Conservation (phyloP, 2,888 invertebrate genomes). For the Ypsolopha sequella region DNA sequence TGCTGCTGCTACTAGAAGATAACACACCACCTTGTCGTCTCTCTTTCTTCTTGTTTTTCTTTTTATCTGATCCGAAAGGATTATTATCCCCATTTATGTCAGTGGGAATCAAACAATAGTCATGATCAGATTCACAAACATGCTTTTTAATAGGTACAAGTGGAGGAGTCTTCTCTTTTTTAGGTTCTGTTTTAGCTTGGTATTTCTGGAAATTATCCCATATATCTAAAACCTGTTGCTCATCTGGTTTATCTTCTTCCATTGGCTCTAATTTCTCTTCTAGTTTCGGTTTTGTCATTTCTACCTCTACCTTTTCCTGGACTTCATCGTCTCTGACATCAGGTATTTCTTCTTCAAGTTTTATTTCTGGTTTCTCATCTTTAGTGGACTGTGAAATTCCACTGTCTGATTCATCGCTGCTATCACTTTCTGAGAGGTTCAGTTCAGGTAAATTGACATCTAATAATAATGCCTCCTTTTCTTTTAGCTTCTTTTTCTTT, state of each 20-base stretch:
- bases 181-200: slow-evolving; percentile 76
- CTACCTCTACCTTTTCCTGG: slow-evolving; percentile 20
- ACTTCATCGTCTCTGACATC: slow-evolving; percentile 7
- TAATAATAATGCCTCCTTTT: slow-evolving; percentile 57
- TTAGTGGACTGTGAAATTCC: slow-evolving; percentile 20
- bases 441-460: slow-evolving; percentile 80
- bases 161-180: slow-evolving; percentile 55
- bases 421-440: slow-evolving; percentile 88
- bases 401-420: slow-evolving; percentile 75
- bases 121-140: slow-evolving; percentile 79
- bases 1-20: slow-evolving; percentile 82
- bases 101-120: slow-evolving; percentile 75
- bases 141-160: slow-evolving; percentile 64
- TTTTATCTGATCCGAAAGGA: slow-evolving; percentile 41
- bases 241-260: slow-evolving; percentile 64
- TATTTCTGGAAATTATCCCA: slow-evolving; percentile 85
- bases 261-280: slow-evolving; percentile 19
- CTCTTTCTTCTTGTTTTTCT: slow-evolving; percentile 66
- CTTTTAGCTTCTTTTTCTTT: slow-evolving; percentile 58
- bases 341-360: slow-evolving; percentile 8
- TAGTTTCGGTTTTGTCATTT: slow-evolving; percentile 14
- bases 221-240: slow-evolving; percentile 76
- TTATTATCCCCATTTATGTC: slow-evolving; percentile 60
- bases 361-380: slow-evolving; percentile 20
- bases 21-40: slow-evolving; percentile 59